A percentile compares a stretch with the other conserved stretches of the same genome.
Conservation (phyloP, 2,888 invertebrate species). For the Polydrusus tereticollis region DNA sequence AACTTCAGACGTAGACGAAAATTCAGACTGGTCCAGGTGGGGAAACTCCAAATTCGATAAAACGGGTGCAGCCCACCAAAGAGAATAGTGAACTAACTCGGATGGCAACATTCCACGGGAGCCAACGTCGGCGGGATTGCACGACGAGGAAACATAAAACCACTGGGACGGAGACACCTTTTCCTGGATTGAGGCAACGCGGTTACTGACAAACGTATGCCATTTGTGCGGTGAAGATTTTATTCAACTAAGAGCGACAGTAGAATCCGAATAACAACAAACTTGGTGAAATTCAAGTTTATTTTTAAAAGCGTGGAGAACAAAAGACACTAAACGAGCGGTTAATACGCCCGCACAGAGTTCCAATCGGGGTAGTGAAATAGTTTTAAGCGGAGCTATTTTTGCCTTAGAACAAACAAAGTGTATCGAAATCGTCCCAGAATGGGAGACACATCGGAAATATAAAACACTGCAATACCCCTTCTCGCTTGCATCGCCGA, state of each 20-base stretch:
- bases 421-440: background rate
- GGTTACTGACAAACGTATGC: slow-evolving; percentile 32
- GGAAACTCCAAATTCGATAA: too few species aligned
- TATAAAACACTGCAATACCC: slow-evolving; percentile 20
- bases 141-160: slow-evolving; percentile 21
- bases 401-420: slow-evolving; percentile 19
- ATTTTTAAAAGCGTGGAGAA: background rate
- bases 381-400: slow-evolving; percentile 20
- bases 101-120: slow-evolving; percentile 8
- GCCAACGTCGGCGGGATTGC: slow-evolving; percentile 22
- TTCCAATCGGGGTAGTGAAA: slow-evolving; percentile 5
- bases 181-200: slow-evolving; percentile 34
- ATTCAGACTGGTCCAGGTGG: too few species aligned
- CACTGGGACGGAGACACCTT: background rate
- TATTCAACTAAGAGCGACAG: slow-evolving; percentile 17
- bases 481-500: slow-evolving; percentile 15
- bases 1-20: too few species aligned
- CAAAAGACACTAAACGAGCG: background rate
- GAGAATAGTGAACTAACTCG: background rate
- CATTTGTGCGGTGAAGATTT: slow-evolving; percentile 7
- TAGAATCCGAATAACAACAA: slow-evolving; percentile 28
- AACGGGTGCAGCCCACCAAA: background rate
- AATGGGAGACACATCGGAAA: background rate
- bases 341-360: slow-evolving; percentile 26
- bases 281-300: slow-evolving; percentile 14